Evolutionary conservation across 2,888 invertebrate genomes (phyloP).

Genomic region (Callinectes sapidus): DNA sequence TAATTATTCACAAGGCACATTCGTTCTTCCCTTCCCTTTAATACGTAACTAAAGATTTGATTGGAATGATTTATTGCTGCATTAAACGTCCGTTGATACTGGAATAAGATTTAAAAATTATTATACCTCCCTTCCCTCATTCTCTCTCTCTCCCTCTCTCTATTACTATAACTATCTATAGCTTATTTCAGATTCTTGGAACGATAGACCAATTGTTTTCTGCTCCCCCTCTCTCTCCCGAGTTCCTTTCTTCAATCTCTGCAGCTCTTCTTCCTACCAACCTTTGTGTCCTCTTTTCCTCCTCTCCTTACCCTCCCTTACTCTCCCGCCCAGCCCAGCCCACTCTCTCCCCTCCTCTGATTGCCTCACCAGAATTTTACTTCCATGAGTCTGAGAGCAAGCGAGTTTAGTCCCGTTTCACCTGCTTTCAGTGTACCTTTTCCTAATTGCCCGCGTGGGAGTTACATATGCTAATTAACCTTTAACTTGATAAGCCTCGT

Average conservation of each 20-base stretch:
- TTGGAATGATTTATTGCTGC: background rate
- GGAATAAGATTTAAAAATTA: background rate
- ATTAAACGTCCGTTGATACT: background rate
- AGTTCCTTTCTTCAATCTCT: background rate
- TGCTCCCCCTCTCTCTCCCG: background rate
- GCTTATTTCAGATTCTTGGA: no score
- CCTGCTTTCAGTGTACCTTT: background rate
- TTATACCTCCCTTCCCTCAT: background rate
- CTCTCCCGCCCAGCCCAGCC: background rate
- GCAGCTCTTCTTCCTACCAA: background rate
- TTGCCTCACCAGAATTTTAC: background rate
- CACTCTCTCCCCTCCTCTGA: background rate
- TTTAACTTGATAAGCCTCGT: slow-evolving; percentile 7
- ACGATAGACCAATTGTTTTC: no score
- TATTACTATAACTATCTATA: background rate
- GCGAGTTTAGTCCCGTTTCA: background rate
- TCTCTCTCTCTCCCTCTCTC: slow-evolving; percentile 12
- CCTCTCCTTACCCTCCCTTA: background rate
- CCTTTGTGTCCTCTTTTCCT: background rate
- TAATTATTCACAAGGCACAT: background rate
- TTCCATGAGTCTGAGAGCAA: background rate
- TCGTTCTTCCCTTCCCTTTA: background rate
- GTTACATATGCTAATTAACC: slow-evolving; percentile 7
- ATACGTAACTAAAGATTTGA: background rate
- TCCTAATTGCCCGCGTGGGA: background rate